Conservation (phyloP, 2,113 vertebrate genomes). For the Zosterops japonicus region DNA sequence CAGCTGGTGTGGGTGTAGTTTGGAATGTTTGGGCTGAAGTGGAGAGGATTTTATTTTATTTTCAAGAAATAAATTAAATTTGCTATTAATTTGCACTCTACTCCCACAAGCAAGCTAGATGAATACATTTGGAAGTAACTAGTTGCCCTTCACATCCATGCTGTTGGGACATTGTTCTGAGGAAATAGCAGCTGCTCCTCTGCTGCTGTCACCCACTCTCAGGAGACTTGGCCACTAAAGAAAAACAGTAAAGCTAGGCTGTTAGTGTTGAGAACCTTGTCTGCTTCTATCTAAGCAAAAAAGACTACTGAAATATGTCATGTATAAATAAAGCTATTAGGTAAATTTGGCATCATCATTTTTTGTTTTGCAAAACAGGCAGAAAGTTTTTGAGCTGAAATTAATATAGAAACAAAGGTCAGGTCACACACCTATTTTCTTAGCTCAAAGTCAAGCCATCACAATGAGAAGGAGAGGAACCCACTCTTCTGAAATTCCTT, state of each 20-base stretch:
- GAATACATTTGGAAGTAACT: neutral
- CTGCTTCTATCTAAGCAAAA: neutral
- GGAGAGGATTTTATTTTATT: neutral
- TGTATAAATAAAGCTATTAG: neutral
- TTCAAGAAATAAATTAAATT: neutral
- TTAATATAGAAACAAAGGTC: neutral
- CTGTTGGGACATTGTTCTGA: neutral
- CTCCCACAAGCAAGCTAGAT: neutral
- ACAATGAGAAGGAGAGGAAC: neutral
- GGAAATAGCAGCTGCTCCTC: neutral
- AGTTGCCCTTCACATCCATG: fast-evolving
- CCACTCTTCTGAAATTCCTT: neutral
- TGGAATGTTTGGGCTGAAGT: neutral
- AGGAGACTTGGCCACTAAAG: neutral
- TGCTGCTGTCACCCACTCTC: neutral
- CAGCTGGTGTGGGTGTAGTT: neutral
- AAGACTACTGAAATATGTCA: neutral
- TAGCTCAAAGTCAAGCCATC: neutral
- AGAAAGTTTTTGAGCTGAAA: neutral
- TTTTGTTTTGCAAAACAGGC: neutral
- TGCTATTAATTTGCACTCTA: neutral
- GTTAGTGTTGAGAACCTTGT: neutral
- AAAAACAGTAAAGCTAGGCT: neutral
- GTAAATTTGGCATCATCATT: neutral
- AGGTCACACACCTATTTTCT: neutral